phyloP scores from a whole-genome alignment of 2,888 invertebrate species.

The Lasioglossum malachurum region DNA sequence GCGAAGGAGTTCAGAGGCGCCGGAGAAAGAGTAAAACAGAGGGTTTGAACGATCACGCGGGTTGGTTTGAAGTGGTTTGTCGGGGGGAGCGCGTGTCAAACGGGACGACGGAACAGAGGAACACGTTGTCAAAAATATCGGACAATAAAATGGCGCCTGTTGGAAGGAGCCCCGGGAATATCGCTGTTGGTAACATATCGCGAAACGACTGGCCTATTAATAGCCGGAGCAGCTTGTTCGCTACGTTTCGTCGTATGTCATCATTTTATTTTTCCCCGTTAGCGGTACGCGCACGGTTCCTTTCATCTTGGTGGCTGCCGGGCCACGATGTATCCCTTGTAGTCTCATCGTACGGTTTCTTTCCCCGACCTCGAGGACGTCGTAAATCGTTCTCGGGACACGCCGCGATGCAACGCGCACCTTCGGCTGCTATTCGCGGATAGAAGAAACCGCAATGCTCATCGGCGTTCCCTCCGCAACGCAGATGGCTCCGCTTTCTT shows the following conservation, averaged over 20 bases:
- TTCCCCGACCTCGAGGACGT: slow-evolving; percentile 57
- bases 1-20: neutral
- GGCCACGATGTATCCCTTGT: slow-evolving; percentile 57
- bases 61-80: slow-evolving; percentile 2
- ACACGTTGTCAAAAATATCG: slow-evolving; percentile 17
- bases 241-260: slow-evolving; percentile 59
- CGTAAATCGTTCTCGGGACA: slow-evolving; percentile 65
- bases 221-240: slow-evolving; percentile 59
- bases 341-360: slow-evolving; percentile 61
- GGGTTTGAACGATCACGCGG: neutral
- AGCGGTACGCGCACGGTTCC: slow-evolving; percentile 54
- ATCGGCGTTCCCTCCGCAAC: slow-evolving; percentile 25
- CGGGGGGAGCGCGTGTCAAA: neutral
- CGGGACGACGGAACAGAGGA: neutral
- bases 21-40: neutral
- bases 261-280: slow-evolving; percentile 72
- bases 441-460: slow-evolving; percentile 55
- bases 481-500: slow-evolving; percentile 28
- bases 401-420: slow-evolving; percentile 45
- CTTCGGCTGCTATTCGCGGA: slow-evolving; percentile 62
- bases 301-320: slow-evolving; percentile 70
- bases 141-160: slow-evolving; percentile 25
- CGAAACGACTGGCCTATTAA: slow-evolving; percentile 73
- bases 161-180: slow-evolving; percentile 6
- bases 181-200: slow-evolving; percentile 31